These are phyloP conservation scores for Stegophylla sp. DNA, from an alignment of 2,888 invertebrate genomes.

Conservation along the genomic window DNA sequence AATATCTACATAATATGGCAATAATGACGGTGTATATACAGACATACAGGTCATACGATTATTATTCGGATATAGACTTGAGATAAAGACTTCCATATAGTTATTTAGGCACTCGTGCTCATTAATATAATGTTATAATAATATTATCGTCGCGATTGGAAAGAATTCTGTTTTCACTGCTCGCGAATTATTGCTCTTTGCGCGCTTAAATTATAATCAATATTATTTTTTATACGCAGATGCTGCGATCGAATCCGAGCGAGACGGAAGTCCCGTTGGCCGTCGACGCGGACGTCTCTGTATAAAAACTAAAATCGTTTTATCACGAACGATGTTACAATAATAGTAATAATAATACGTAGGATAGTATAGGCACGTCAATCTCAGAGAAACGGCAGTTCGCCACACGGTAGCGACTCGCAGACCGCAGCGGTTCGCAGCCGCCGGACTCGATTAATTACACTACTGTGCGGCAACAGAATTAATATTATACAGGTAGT, in stretches of 20 bases:
- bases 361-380: not conserved
- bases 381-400: not conserved
- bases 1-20: too few species aligned
- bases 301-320: too few species aligned
- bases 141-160: too few species aligned
- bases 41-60: too few species aligned
- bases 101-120: too few species aligned
- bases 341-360: not conserved
- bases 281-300: not conserved
- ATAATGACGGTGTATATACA: too few species aligned
- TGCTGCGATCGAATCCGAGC: not conserved
- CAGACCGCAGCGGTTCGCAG: not conserved
- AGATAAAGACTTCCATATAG: too few species aligned
- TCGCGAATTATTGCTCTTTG: too few species aligned
- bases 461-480: not conserved
- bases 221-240: not conserved
- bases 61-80: too few species aligned
- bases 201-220: too few species aligned
- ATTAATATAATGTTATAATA: too few species aligned
- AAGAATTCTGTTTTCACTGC: too few species aligned
- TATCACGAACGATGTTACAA: not conserved
- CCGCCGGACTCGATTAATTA: conserved; percentile 33
- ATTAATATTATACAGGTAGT: not conserved
- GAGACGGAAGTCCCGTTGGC: not conserved
- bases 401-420: not conserved